Evolutionary conservation across 2,797 vertebrate genomes (phyloP), one percentile per base, ranked within the genome.

Genomic region (Microctenopoma lineatum): DNA sequence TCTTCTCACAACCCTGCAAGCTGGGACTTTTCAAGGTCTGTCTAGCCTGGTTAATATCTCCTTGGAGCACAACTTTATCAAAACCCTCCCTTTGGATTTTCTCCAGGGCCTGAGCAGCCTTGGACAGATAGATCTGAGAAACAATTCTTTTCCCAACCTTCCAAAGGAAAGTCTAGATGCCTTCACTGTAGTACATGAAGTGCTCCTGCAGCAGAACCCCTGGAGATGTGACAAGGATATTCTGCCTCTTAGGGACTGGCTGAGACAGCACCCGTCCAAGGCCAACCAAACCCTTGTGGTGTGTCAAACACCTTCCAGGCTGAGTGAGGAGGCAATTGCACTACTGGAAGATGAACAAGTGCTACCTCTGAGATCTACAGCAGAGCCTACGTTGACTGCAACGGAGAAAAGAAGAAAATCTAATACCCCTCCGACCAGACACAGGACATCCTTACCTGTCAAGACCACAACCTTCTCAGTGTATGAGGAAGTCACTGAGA

Each of bases 161-260:
- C 93, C 95, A 0, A 53, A 89, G 0, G 88, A 94, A 8, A 89
- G 93, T 87, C 94, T 99, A 13, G 83, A 94, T 0, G 87, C 90
- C 0, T 78, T 99, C 63, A 80, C 81, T 0, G 46, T 65, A 8
- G 87, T 93, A 58, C 58, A 85, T 1, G 93, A 96, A 64, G 86
- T 98, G 32, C 86, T 91, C 46, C 88, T 99, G 57, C 90, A 93
- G 27, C 91, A 95, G 80, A 99, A 99, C 64, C 96, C 96, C n/a
- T 99, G 97, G 97, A 93, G 73, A 58, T 99, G 97, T n/a, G 95
- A 98, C 58, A 29, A 75, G 6, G 86, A 87, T 45, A 97, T 98
- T 70, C 71, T 95, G 62, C 94, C 96, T 0, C 91, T 99, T 14
- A 87, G 80, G 59, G 66, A 91, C 5, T 99, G 97, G 97, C 90